phyloP scores from a whole-genome alignment of 2,113 vertebrate species.

The Hassar affinis region DNA sequence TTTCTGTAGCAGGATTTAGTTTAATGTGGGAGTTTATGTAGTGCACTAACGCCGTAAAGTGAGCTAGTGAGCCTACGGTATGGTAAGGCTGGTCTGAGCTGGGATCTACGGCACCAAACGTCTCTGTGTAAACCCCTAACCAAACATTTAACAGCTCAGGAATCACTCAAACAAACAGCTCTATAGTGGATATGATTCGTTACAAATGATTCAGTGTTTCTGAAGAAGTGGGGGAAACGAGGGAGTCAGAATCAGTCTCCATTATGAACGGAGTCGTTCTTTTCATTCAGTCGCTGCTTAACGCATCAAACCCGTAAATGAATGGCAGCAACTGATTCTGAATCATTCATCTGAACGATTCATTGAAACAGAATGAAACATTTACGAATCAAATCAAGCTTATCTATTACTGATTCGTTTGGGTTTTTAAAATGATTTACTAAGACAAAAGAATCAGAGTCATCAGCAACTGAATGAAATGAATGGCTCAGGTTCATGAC shows the following conservation, averaged over 20 bases:
- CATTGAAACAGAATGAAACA: background rate
- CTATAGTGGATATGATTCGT: background rate
- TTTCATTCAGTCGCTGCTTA: background rate
- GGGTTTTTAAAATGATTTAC: background rate
- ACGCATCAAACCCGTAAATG: no score
- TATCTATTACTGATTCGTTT: no score
- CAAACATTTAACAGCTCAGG: background rate
- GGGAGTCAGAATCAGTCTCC: background rate
- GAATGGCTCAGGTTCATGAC: slow-evolving; percentile 18
- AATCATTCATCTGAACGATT: background rate
- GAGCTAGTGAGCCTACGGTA: background rate
- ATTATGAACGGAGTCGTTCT: background rate
- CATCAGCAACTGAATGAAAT: background rate
- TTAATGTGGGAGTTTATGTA: background rate
- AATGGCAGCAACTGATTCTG: background rate
- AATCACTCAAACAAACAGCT: background rate
- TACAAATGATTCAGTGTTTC: background rate
- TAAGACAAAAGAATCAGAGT: background rate
- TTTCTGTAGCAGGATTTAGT: background rate
- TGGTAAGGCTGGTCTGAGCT: background rate
- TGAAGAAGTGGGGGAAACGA: background rate
- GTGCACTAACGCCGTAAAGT: background rate
- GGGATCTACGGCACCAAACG: background rate
- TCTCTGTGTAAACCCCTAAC: no score
- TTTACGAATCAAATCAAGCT: background rate